Conservation (phyloP, 2,888 invertebrate genomes). For the Abrostola triplasia region DNA sequence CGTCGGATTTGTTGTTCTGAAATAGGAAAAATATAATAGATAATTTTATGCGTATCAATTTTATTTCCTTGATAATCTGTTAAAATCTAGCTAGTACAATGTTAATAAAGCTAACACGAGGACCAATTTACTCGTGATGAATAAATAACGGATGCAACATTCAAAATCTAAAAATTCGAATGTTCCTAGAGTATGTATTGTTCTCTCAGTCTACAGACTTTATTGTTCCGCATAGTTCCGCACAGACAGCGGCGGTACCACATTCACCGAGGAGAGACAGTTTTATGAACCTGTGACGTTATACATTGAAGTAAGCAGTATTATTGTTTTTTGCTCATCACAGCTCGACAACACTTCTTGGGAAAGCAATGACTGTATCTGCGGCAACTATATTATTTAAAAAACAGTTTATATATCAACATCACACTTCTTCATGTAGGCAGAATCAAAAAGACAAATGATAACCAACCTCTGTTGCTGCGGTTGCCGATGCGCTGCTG, state of each 20-base stretch:
- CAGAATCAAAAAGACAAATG: background rate
- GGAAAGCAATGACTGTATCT: too few species aligned
- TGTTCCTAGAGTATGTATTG: constrained; percentile 56
- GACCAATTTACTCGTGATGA: background rate
- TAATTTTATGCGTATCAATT: background rate
- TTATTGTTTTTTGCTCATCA: constrained; percentile 6
- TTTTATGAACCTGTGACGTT: constrained; percentile 22
- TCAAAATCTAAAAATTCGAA: constrained; percentile 31
- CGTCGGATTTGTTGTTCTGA: constrained; percentile 82
- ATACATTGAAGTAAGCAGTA: constrained; percentile 12
- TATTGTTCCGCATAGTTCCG: constrained; percentile 37
- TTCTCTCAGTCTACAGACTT: constrained; percentile 17
- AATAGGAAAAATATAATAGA: constrained; percentile 43
- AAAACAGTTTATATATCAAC: background rate
- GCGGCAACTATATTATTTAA: background rate
- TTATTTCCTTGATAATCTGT: too few species aligned
- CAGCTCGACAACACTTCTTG: constrained; percentile 5
- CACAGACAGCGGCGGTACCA: constrained; percentile 19
- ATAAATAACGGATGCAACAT: constrained; percentile 3
- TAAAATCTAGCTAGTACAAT: background rate
- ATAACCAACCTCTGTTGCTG: constrained; percentile 66
- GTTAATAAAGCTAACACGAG: background rate
- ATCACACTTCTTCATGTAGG: too few species aligned
- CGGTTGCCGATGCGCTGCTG: constrained; percentile 83
- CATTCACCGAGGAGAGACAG: constrained; percentile 18